Base-by-base conservation (phyloP, 2,113 vertebrate genomes). In the Ammodytes dubius region DNA sequence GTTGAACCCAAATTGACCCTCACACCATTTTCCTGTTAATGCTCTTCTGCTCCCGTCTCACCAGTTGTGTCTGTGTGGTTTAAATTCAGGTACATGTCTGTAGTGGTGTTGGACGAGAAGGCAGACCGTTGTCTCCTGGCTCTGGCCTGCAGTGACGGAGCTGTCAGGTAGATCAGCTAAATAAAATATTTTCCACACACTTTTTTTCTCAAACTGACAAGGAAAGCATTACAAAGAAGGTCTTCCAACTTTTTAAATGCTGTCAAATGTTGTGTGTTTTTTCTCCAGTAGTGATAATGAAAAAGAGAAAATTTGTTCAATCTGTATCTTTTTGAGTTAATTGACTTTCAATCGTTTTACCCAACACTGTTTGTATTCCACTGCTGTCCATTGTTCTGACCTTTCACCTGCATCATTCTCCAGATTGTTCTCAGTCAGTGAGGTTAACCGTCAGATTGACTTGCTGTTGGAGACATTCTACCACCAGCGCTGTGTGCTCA, bases 31-130 rank as follows among this genome's bases (percentile, higher is more conserved):
- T 35, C 4, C 10, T 70, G 56, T 7, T n/a, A 15, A 56, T 27
- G 11, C 53, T 7, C 5, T 47, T 66, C 5, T 70, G 15, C 5
- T 37, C 9, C 45, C 5, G 35, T 43, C 57, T 52, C 11, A 54
- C 6, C 40, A 39, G 5, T 12, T 19, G 10, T 27, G 11, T 85
- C 6, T 87, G 63, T 87, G 6, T 86, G 14, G 88, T 77, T 81
- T n/a, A n/a, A n/a, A n/a, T n/a, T 74, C 89, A 99, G 98, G 85
- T 99, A 99, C 86, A 97, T 99, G 97, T 97, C 95, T 4, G 78
- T 97, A 0, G 92, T 90, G 0, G 92, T 96, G 2, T 87, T 96
- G 83, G 92, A 92, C 7, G 79, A 86, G 63, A 90, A 78, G 14
- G 35, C n/a, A n/a, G 89, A 76, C 27, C 13, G 46, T 0, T 57